Evolutionary conservation across 2,888 invertebrate genomes (phyloP), one percentile per base, ranked within the genome.

Genomic region (Hedychridium roseum): DNA sequence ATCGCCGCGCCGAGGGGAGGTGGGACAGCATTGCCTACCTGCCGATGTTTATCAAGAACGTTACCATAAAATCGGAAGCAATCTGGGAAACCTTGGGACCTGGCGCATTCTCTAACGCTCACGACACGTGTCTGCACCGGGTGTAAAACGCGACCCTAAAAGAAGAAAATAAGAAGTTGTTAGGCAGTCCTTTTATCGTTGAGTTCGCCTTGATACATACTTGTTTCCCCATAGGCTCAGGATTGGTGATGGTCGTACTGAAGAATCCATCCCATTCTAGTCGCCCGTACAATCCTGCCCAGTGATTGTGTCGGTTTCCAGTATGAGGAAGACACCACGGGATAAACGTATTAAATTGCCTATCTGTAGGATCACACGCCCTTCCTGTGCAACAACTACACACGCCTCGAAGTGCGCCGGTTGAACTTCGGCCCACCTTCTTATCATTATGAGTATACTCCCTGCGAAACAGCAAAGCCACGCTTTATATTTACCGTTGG

Each of bases 301-400:
- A 93, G 80, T 93, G 83, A 79, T 91, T 91, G 78, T 93, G 91
- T 12, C 92, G 78, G 80, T 92, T 91, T 37, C 86, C 91, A 1
- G 93, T 93, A 76, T 93, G 93, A 6, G 92, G 92, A 60, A 93
- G 81, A 71, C 92, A 92, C 93, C 93, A 94, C 0, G 93, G 93
- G 42, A 94, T 90, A 52, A 93, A 80, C 2, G 93, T 93, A 79
- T 90, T 88, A 75, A 87, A 87, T 81, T 93, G 93, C 49, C 87
- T 84, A 79, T 90, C 90, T 54, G 82, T 78, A 1, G 88, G 83
- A 68, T 88, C 85, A 78, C 92, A 93, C 0, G 81, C 39, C 48
- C 80, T 81, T 16, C 86, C 86, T 6, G 82, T 82, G 0, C 88
- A 87, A 80, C 93, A 93, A 1, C 83, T 82, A 76, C 93, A 94